phyloP scores from a whole-genome alignment of 2,797 vertebrate genomes.

The Tauraco hartlaubi region DNA sequence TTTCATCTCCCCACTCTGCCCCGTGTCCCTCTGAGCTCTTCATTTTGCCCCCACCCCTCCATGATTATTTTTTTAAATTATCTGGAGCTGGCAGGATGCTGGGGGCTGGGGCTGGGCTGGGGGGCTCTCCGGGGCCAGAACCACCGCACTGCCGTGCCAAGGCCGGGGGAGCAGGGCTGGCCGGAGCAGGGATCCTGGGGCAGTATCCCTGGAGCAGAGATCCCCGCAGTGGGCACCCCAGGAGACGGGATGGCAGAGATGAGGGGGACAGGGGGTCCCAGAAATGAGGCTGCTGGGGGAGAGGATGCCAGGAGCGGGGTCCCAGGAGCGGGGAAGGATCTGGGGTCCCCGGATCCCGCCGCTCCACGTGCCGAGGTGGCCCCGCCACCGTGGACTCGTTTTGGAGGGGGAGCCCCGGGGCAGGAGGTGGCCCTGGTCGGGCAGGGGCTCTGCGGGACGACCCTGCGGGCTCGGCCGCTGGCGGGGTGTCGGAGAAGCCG shows the following conservation, averaged over 20 bases:
- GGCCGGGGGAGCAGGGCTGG: no score
- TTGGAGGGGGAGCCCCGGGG: fast-evolving
- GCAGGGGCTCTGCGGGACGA: background rate
- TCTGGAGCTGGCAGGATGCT: background rate
- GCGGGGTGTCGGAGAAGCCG: fast-evolving
- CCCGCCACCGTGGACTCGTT: background rate
- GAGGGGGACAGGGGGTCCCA: background rate
- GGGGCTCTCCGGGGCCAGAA: background rate
- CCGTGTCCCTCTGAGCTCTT: background rate
- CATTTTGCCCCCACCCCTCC: no score
- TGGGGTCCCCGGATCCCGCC: fast-evolving
- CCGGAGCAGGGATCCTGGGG: background rate
- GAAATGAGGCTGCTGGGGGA: no score
- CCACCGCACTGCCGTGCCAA: no score
- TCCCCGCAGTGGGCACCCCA: background rate
- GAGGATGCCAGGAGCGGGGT: background rate
- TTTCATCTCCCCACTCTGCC: background rate
- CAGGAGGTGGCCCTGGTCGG: no score
- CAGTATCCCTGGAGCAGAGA: background rate
- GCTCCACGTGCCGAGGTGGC: background rate
- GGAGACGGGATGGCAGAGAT: fast-evolving
- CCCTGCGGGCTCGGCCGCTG: fast-evolving
- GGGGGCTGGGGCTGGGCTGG: background rate
- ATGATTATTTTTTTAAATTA: background rate
- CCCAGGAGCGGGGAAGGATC: fast-evolving